Conservation (phyloP, 2,888 invertebrate species). For the Cerastis leucographa region DNA sequence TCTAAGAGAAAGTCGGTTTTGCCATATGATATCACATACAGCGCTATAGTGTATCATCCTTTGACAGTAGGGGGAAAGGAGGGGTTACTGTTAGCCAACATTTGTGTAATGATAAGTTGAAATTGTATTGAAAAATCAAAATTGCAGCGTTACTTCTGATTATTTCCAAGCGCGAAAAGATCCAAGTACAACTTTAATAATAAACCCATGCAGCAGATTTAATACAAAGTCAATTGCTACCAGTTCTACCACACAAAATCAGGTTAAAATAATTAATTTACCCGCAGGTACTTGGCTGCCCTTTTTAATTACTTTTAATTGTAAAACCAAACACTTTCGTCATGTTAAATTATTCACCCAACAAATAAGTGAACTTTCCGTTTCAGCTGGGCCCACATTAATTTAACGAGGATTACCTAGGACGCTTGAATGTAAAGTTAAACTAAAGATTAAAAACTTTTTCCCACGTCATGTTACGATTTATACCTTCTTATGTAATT, state of each 20-base stretch:
- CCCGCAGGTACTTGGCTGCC: neutral
- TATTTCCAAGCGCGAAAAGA: neutral
- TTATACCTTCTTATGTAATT: conserved; percentile 22
- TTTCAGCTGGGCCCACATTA: conserved; percentile 51
- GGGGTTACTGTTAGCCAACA: neutral
- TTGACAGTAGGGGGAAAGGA: neutral
- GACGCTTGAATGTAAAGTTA: conserved; percentile 39
- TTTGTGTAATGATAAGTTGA: neutral
- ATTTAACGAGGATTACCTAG: conserved; percentile 53
- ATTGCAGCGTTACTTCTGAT: neutral
- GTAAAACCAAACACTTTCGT: conserved; percentile 33
- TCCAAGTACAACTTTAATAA: neutral
- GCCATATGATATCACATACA: neutral
- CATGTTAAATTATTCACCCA: conserved; percentile 44
- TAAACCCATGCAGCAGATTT: neutral
- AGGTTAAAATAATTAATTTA: conserved; percentile 22
- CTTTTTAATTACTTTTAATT: conserved; percentile 45
- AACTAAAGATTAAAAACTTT: conserved; percentile 49
- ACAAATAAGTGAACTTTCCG: conserved; percentile 41
- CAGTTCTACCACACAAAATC: neutral
- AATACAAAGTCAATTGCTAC: neutral
- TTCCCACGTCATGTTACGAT: conserved; percentile 15
- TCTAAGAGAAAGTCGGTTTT: too few species aligned
- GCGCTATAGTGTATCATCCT: neutral
- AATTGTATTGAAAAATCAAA: neutral